A percentile compares a stretch with the other conserved stretches of the same genome.
Evolutionary conservation across 2,797 vertebrate genomes (phyloP).

Genomic region (Glyptemys insculpta): DNA sequence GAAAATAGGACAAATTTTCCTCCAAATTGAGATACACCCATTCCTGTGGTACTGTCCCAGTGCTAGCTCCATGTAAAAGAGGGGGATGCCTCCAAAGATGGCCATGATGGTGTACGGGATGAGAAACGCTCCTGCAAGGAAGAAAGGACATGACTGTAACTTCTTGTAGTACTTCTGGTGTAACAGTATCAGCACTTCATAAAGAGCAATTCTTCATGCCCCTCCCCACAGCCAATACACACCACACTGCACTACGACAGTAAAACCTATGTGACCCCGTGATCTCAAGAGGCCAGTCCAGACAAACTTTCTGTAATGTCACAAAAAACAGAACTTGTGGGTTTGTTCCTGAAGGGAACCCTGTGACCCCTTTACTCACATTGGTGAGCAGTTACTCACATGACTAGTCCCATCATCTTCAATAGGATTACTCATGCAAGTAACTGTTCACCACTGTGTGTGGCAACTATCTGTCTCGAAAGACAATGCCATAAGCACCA

Average conservation of each 20-base stretch:
- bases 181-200: neutral
- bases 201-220: neutral
- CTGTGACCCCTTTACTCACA: neutral
- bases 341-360: neutral
- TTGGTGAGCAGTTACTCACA: neutral
- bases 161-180: neutral
- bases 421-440: neutral
- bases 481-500: neutral
- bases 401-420: neutral
- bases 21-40: constrained; percentile 98
- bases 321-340: neutral
- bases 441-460: neutral
- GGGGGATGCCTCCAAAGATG: constrained; percentile 96
- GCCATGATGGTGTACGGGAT: constrained; percentile 98
- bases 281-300: neutral
- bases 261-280: neutral
- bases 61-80: constrained; percentile 99
- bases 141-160: neutral
- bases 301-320: neutral
- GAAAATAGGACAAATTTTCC: constrained; percentile 98
- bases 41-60: constrained; percentile 97
- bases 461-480: neutral
- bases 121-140: constrained; percentile 92
- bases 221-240: neutral
- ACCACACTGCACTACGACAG: neutral